Conservation (phyloP, 2,888 invertebrate species). For the Hydrotaea diabolus region DNA sequence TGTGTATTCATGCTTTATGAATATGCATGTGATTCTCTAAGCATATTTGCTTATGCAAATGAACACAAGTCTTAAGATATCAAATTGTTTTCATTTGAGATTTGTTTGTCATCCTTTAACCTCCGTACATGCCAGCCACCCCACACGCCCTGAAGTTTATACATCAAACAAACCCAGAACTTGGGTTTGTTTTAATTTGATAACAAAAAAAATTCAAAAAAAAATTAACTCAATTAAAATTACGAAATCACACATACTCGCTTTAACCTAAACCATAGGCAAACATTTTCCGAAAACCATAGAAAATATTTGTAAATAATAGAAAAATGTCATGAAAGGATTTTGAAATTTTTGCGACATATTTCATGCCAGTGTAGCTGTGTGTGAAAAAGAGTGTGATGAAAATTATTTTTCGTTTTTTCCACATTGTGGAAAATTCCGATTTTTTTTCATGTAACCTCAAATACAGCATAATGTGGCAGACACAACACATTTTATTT, state of each 20-base stretch:
- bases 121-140: too few relatives aligned
- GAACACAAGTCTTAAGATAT: conserved; percentile 4
- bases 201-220: conserved; percentile 8
- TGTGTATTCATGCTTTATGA: background rate
- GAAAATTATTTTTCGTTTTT: background rate
- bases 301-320: conserved; percentile 19
- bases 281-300: background rate
- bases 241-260: background rate
- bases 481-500: background rate
- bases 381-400: background rate
- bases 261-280: background rate
- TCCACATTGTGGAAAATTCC: background rate
- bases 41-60: conserved; percentile 11
- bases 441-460: conserved; percentile 25
- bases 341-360: conserved; percentile 23
- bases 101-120: background rate
- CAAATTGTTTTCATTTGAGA: conserved; percentile 23
- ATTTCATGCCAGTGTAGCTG: background rate
- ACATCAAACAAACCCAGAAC: background rate
- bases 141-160: background rate
- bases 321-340: background rate
- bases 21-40: background rate
- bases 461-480: background rate
- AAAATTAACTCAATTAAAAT: conserved; percentile 41
- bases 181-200: conserved; percentile 22